Conservation (phyloP, 1,140 invertebrate genomes). For the Philaenus spumarius region DNA sequence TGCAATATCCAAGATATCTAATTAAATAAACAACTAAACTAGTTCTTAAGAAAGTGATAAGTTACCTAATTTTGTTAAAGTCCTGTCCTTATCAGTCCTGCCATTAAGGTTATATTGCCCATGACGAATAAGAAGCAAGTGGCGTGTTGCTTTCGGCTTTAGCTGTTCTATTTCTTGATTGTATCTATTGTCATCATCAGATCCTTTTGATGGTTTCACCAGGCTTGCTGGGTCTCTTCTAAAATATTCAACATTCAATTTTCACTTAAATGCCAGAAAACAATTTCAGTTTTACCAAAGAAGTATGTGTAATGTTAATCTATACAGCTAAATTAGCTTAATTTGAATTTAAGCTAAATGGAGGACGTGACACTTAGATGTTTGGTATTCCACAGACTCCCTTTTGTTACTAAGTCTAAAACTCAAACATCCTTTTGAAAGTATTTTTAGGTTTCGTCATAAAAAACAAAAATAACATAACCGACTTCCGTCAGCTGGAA, state of each 20-base stretch:
- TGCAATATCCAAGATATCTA: no score
- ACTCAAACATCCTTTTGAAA: no score
- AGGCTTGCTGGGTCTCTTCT: conserved; percentile 68
- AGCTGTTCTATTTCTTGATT: conserved; percentile 26
- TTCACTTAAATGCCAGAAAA: not conserved
- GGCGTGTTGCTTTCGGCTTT: conserved; percentile 64
- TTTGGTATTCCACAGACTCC: not conserved
- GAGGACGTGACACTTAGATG: no score
- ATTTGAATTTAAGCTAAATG: no score
- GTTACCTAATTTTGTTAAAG: conserved; percentile 74
- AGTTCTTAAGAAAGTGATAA: no score
- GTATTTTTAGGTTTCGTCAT: no score
- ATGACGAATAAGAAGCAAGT: conserved; percentile 88
- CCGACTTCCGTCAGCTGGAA: no score
- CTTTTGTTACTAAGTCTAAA: not conserved
- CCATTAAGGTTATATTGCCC: conserved; percentile 85
- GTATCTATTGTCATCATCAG: conserved; percentile 52
- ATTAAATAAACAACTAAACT: no score
- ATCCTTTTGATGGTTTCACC: conserved; percentile 52
- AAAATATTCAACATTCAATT: conserved; percentile 32
- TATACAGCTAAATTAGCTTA: no score
- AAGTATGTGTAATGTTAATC: not conserved
- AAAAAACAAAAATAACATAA: no score
- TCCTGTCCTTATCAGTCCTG: conserved; percentile 62
- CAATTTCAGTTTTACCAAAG: not conserved